phyloP scores from a whole-genome alignment of 2,888 invertebrate genomes.

The Ophonus ardosiacus region DNA sequence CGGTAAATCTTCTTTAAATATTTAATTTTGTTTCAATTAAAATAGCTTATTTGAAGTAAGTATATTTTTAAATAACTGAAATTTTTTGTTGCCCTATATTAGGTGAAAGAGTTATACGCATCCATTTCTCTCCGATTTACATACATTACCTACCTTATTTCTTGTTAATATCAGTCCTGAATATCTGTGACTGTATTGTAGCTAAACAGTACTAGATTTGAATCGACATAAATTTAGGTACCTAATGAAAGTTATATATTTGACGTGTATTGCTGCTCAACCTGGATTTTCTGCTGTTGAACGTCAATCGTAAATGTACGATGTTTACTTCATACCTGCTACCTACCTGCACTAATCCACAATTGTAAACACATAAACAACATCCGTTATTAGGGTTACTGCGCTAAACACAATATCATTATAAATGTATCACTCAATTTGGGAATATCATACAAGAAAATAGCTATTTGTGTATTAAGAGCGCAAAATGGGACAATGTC shows the following conservation, averaged over 20 bases:
- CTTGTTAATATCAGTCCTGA: too few relatives aligned
- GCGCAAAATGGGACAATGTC: too few relatives aligned
- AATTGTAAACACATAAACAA: neutral
- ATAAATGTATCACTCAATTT: neutral
- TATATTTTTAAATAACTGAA: too few relatives aligned
- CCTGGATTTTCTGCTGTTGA: neutral
- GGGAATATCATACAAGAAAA: neutral
- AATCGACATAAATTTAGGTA: neutral
- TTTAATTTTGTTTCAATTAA: too few relatives aligned
- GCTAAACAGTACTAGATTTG: neutral
- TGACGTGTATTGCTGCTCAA: neutral
- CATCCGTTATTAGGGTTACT: neutral
- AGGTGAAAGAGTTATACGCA: too few relatives aligned
- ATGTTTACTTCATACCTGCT: neutral
- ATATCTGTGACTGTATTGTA: too few relatives aligned
- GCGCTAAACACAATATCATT: neutral
- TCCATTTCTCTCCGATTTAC: too few relatives aligned
- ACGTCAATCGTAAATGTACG: slow-evolving; percentile 52
- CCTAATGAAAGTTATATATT: neutral
- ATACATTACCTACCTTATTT: too few relatives aligned
- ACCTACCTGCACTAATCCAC: slow-evolving; percentile 7
- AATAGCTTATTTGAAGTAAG: too few relatives aligned
- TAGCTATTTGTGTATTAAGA: too few relatives aligned
- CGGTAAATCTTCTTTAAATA: too few relatives aligned
- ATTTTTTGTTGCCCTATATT: too few relatives aligned